phyloP scores from a whole-genome alignment of 1,140 invertebrate species.

The Zaprionus inermis region DNA sequence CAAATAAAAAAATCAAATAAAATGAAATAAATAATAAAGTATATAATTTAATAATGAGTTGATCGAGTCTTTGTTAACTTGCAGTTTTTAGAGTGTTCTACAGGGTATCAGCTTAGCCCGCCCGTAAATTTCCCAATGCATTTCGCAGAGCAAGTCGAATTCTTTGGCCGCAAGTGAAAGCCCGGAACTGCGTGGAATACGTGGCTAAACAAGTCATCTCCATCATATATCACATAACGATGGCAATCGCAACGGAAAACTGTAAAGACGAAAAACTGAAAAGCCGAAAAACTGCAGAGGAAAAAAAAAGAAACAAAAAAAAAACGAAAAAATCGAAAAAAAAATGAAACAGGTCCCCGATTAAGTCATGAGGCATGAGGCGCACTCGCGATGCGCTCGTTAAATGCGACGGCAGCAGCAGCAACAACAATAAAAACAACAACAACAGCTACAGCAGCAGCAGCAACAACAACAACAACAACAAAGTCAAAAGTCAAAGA shows the following conservation, averaged over 20 bases:
- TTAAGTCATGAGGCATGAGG: constrained; percentile 8
- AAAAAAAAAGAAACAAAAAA: not conserved
- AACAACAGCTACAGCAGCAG: not conserved
- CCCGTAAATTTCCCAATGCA: not conserved
- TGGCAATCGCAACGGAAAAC: constrained; percentile 3
- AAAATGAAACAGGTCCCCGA: constrained; percentile 1
- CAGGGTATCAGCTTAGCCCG: not conserved
- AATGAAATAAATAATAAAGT: no score
- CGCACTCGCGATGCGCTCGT: constrained; percentile 1
- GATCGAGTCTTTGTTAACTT: no score
- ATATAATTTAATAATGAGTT: no score
- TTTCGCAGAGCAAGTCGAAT: not conserved
- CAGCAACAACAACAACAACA: constrained; percentile 7
- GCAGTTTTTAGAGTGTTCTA: not conserved
- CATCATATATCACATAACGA: constrained; percentile 6
- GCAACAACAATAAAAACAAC: not conserved
- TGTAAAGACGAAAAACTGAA: not conserved
- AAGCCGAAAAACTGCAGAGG: not conserved
- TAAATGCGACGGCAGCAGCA: not conserved
- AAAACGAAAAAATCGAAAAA: not conserved
- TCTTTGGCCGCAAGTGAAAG: constrained; percentile 3
- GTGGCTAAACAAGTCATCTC: not conserved
- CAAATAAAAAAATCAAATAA: no score
- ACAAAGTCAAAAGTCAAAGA: not conserved
- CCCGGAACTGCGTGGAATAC: not conserved